Conservation (phyloP, 2,113 vertebrate genomes). For the Callithrix jacchus region DNA sequence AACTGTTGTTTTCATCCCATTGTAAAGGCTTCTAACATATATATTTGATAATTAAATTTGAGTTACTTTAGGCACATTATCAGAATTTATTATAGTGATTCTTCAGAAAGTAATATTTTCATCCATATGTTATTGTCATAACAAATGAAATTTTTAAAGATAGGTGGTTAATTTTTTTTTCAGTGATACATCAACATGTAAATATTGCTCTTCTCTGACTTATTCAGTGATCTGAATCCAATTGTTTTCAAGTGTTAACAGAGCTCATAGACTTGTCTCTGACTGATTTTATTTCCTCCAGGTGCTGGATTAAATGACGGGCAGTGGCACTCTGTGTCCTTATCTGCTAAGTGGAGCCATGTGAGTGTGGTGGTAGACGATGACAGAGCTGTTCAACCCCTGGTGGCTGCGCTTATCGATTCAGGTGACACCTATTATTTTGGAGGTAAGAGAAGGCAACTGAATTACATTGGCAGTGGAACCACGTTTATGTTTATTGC, state of each 20-base stretch:
- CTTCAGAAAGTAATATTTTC: background rate
- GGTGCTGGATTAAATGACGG: slow-evolving; percentile 89
- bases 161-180: background rate
- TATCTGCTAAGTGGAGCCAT: slow-evolving; percentile 84
- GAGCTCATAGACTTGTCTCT: background rate
- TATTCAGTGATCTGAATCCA: background rate
- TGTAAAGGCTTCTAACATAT: background rate
- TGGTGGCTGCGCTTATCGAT: slow-evolving; percentile 76
- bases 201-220: background rate
- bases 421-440: slow-evolving; percentile 85
- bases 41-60: background rate
- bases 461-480: background rate
- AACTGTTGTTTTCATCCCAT: background rate
- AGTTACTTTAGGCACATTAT: background rate
- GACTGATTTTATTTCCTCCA: slow-evolving; percentile 60
- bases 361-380: slow-evolving; percentile 85
- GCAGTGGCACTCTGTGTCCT: slow-evolving; percentile 91
- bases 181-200: background rate
- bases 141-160: background rate
- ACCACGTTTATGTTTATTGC: background rate
- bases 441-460: slow-evolving; percentile 85
- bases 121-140: background rate
- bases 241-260: background rate
- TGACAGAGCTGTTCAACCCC: slow-evolving; percentile 77
- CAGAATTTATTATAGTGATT: background rate